These are phyloP conservation scores for Drosophila ercepeae DNA, from an alignment of 1,140 invertebrate species.

Conservation along the genomic window DNA sequence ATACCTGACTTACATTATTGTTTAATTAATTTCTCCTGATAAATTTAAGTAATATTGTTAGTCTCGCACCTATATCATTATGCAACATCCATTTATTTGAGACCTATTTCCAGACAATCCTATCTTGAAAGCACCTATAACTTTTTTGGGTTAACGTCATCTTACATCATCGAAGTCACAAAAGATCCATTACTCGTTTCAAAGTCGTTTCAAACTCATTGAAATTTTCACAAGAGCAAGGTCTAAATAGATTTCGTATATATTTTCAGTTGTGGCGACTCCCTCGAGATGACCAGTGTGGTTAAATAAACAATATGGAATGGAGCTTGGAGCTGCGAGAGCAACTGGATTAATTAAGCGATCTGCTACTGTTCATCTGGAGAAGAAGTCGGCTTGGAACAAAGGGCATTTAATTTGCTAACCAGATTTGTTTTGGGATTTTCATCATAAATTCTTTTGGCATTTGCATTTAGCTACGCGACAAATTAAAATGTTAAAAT, in stretches of 20 bases:
- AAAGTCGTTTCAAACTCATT: conserved; percentile 46
- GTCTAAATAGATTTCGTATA: conserved; percentile 29
- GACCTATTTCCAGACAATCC: neutral
- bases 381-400: conserved; percentile 50
- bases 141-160: conserved; percentile 15
- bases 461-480: conserved; percentile 56
- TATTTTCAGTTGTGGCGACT: conserved; percentile 76
- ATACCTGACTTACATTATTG: no score
- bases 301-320: conserved; percentile 54
- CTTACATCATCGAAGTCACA: conserved; percentile 29
- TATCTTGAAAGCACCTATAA: neutral
- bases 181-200: conserved; percentile 41
- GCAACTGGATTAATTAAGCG: conserved; percentile 56
- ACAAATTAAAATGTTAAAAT: conserved; percentile 62
- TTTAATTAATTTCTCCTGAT: neutral
- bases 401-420: conserved; percentile 59
- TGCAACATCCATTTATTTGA: conserved; percentile 1
- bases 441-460: conserved; percentile 47
- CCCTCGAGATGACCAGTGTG: conserved; percentile 63
- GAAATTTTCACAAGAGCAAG: conserved; percentile 1
- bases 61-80: neutral
- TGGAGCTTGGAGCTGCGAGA: conserved; percentile 14
- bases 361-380: conserved; percentile 55
- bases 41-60: neutral
- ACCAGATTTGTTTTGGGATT: conserved; percentile 41